Evolutionary conservation across 2,888 invertebrate species (phyloP).

Genomic region (Hirtodrosophila cameraria): DNA sequence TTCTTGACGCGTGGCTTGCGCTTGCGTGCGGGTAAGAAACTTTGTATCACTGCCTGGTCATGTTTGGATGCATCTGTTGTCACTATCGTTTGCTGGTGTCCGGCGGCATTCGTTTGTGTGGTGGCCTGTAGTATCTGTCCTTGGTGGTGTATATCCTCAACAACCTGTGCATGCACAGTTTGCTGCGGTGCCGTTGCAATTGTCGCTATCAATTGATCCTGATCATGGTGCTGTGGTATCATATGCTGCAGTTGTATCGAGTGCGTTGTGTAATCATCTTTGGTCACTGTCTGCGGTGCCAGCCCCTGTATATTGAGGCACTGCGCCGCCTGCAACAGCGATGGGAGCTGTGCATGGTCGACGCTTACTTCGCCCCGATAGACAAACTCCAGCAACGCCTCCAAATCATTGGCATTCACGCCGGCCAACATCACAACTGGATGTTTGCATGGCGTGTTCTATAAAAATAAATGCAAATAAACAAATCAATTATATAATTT

Average conservation of each 20-base stretch:
- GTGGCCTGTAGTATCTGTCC: slow-evolving; percentile 82
- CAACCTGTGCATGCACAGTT: slow-evolving; percentile 84
- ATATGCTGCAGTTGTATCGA: slow-evolving; percentile 84
- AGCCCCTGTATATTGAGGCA: slow-evolving; percentile 87
- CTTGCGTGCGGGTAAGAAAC: slow-evolving; percentile 85
- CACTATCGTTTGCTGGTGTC: slow-evolving; percentile 82
- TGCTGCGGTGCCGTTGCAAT: slow-evolving; percentile 84
- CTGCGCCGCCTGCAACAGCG: slow-evolving; percentile 87
- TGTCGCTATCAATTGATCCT: slow-evolving; percentile 84
- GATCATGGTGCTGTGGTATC: slow-evolving; percentile 84
- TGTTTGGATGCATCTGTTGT: slow-evolving; percentile 83
- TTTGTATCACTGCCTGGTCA: slow-evolving; percentile 83
- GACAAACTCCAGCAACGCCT: slow-evolving; percentile 87
- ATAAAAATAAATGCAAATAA: slow-evolving; percentile 19
- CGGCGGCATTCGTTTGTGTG: slow-evolving; percentile 76
- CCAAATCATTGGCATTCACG: slow-evolving; percentile 86
- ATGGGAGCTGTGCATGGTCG: slow-evolving; percentile 87
- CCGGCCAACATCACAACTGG: slow-evolving; percentile 88
- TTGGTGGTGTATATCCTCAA: slow-evolving; percentile 83
- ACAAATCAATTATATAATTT: slow-evolving; percentile 5
- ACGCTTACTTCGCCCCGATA: slow-evolving; percentile 88
- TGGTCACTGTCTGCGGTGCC: slow-evolving; percentile 85
- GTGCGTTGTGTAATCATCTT: slow-evolving; percentile 84
- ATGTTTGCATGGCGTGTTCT: slow-evolving; percentile 88
- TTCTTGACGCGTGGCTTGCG: slow-evolving; percentile 86